Conservation (phyloP, 2,113 vertebrate genomes). For the Antechinus flavipes region DNA sequence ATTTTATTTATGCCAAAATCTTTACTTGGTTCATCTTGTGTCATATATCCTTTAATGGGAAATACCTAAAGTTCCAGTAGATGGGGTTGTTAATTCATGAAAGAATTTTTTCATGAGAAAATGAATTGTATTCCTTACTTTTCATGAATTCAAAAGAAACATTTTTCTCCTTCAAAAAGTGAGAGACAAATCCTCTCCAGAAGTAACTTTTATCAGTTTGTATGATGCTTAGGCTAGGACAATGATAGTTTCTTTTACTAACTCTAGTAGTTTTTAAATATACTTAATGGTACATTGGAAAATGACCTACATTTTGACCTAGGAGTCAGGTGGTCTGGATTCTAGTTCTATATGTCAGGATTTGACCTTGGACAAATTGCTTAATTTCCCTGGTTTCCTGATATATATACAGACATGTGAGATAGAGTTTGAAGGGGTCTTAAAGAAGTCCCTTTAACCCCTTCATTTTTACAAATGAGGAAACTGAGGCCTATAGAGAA, state of each 20-base stretch:
- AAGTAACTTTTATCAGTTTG: background rate
- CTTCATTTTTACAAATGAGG: background rate
- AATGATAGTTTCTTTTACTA: background rate
- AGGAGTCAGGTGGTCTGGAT: background rate
- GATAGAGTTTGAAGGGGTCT: background rate
- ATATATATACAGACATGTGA: background rate
- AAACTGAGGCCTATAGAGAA: background rate
- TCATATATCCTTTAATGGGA: constrained; percentile 50
- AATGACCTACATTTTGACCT: background rate
- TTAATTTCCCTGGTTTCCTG: background rate
- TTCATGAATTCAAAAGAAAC: constrained; percentile 25
- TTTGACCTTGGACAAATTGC: background rate
- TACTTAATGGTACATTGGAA: background rate
- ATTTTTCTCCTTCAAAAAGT: constrained; percentile 35
- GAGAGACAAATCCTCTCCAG: constrained; percentile 11
- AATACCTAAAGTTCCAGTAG: constrained; percentile 72
- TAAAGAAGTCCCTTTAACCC: background rate
- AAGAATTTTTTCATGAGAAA: constrained; percentile 63
- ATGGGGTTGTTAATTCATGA: constrained; percentile 74
- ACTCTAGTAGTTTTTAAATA: background rate
- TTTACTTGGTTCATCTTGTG: constrained; percentile 46
- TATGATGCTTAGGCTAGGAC: background rate
- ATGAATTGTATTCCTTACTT: constrained; percentile 43
- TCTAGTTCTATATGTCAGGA: background rate
- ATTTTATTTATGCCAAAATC: constrained; percentile 52